Evolutionary conservation across 2,113 vertebrate genomes (phyloP).

Genomic region (human): DNA sequence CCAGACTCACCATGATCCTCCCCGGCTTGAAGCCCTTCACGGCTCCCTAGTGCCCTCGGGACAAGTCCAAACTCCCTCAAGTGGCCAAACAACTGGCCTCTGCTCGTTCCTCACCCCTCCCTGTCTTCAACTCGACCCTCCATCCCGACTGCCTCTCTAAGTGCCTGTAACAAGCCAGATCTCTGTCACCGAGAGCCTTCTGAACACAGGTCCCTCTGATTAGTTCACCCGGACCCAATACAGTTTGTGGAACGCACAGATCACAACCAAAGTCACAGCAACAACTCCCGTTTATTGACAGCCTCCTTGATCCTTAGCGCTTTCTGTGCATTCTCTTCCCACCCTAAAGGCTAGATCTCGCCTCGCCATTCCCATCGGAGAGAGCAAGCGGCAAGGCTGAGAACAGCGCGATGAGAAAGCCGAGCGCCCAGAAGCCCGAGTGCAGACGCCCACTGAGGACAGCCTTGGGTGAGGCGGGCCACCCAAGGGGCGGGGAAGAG

Average conservation of each 20-base stretch:
- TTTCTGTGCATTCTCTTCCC: not conserved
- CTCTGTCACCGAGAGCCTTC: not conserved
- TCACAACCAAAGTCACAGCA: not conserved
- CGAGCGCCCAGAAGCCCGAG: not conserved
- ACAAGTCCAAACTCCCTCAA: constrained; percentile 20
- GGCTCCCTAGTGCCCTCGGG: not conserved
- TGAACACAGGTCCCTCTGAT: not conserved
- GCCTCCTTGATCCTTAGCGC: not conserved
- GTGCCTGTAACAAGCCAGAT: not conserved
- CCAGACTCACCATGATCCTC: not conserved
- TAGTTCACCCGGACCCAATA: not conserved
- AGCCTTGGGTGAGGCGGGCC: fast-evolving
- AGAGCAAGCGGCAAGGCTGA: not conserved
- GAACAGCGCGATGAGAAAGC: not conserved
- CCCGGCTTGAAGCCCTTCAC: not conserved
- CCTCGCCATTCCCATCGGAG: not conserved
- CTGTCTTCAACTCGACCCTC: not conserved
- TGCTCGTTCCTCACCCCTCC: not conserved
- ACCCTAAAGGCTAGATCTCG: not conserved
- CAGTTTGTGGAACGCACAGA: not conserved
- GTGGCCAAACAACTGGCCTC: not conserved
- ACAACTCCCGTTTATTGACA: constrained; percentile 24
- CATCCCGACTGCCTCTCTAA: not conserved
- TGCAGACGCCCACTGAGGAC: fast-evolving
- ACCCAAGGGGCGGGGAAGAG: too few species aligned